These are phyloP conservation scores for Ochotona princeps DNA, from an alignment of 2,113 vertebrate species.

Conservation along the genomic window DNA sequence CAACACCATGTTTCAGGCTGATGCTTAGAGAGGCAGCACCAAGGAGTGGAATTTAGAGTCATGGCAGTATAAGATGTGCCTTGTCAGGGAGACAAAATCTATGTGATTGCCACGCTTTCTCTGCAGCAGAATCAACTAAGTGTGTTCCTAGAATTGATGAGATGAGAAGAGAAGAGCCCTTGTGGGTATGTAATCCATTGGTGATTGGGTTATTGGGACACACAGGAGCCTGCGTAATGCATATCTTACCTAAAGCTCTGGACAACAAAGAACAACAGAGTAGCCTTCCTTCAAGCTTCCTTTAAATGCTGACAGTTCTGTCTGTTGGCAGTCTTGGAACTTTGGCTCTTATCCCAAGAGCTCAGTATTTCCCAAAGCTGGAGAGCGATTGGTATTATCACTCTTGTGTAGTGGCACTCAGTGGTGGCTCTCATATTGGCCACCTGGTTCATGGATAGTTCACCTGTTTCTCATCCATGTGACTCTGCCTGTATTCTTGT, in stretches of 20 bases:
- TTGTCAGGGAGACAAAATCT: constrained; percentile 50
- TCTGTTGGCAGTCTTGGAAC: constrained; percentile 27
- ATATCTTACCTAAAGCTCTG: constrained; percentile 21
- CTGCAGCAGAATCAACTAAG: constrained; percentile 60
- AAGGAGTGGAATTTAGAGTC: constrained; percentile 31
- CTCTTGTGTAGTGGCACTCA: neutral
- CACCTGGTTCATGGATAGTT: neutral
- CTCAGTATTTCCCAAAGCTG: neutral
- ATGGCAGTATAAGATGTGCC: neutral
- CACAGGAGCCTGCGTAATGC: neutral
- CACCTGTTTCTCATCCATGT: constrained; percentile 1
- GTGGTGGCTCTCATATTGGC: neutral
- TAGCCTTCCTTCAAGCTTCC: neutral
- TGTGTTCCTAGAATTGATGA: constrained; percentile 30
- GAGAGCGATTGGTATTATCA: neutral
- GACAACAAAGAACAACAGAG: neutral
- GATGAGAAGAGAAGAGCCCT: neutral
- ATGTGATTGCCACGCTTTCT: constrained; percentile 43
- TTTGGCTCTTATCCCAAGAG: neutral
- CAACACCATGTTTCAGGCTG: constrained; percentile 44
- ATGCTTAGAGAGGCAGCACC: constrained; percentile 42
- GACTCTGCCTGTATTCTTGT: neutral
- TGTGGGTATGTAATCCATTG: neutral
- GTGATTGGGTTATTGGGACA: constrained; percentile 7
- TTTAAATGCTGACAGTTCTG: neutral